Base-by-base conservation (phyloP, 2,113 vertebrate genomes). In the Abramis brama region DNA sequence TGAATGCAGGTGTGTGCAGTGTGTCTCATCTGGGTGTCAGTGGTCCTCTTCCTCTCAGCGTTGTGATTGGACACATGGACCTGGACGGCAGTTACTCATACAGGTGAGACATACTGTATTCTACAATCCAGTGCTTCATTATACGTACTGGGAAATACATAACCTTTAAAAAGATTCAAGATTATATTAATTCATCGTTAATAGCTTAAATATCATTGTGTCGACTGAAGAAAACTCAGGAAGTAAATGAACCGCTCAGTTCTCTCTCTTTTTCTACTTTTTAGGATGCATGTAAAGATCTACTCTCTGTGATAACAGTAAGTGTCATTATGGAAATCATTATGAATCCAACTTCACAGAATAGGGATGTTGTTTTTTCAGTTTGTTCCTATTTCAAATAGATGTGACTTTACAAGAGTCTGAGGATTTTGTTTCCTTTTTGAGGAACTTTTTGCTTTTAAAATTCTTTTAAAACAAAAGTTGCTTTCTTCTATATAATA, bases 21-120 rank as follows among this genome's bases (percentile, higher is more conserved):
- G 91, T 66, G 19, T 91, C 21, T 76, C 78, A 43, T 86, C 83
- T 77, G 92, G 92, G 4, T 93, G 92, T 85, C 21, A 77, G 27
- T 92, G 91, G 91, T 84, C 86, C 9, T 57, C 64, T 36, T 57
- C 64, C 39, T n/a, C 15, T 10, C 12, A 82, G n/a, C 43, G 0
- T 1, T 91, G 90, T 80, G 81, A 60, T 47, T 91, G 88, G 87
- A 66, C 36, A 23, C 15, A 11, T 25, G 33, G 7, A 50, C 3
- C 13, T 52, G 23, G 15, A 5, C 12, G 13, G 0, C 36, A 52
- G 13, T 21, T 10, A 23, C 2, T 77, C 5, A 52, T 47, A 70
- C 52, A 78, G 88, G 88, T 87, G 66, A 88, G 81, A 8, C 10
- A 36, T 27, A 27, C 27, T 27, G 27, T 27, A 27, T 27, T 27